These are phyloP conservation scores for Cynodonichthys magdalenae DNA, from an alignment of 2,797 vertebrate species.

Conservation along the genomic window DNA sequence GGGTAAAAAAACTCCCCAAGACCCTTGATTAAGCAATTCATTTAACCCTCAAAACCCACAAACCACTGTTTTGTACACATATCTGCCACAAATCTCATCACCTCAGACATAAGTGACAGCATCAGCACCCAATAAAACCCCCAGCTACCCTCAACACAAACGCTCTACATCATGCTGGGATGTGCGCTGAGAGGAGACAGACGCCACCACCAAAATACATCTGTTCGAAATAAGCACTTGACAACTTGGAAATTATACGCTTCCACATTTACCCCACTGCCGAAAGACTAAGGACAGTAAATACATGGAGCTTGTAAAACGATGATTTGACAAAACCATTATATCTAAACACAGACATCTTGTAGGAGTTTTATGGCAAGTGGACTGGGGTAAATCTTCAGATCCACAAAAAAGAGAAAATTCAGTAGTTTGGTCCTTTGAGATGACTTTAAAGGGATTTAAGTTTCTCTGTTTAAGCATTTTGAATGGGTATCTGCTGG, in stretches of 20 bases:
- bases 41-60: constrained; percentile 32
- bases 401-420: constrained; percentile 32
- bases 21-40: constrained; percentile 35
- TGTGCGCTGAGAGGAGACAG: constrained; percentile 66
- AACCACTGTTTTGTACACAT: constrained; percentile 44
- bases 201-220: constrained; percentile 75
- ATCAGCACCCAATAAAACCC: constrained; percentile 60
- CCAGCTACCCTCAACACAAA: constrained; percentile 52
- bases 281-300: constrained; percentile 68
- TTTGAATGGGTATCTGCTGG: background rate
- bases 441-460: constrained; percentile 27
- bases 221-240: constrained; percentile 79
- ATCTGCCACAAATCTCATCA: constrained; percentile 54
- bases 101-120: constrained; percentile 61
- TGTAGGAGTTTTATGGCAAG: constrained; percentile 53
- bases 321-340: constrained; percentile 74
- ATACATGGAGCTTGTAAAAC: constrained; percentile 67
- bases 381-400: constrained; percentile 46
- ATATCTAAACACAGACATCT: constrained; percentile 64
- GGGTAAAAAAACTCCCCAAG: constrained; percentile 5
- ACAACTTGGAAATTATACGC: constrained; percentile 75
- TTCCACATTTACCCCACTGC: constrained; percentile 72
- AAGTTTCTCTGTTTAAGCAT: constrained; percentile 9
- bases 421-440: constrained; percentile 10
- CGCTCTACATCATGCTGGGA: constrained; percentile 52